Evolutionary conservation across 2,888 invertebrate genomes (phyloP), one percentile per base, ranked within the genome.

Genomic region (Prenolepis imparis): DNA sequence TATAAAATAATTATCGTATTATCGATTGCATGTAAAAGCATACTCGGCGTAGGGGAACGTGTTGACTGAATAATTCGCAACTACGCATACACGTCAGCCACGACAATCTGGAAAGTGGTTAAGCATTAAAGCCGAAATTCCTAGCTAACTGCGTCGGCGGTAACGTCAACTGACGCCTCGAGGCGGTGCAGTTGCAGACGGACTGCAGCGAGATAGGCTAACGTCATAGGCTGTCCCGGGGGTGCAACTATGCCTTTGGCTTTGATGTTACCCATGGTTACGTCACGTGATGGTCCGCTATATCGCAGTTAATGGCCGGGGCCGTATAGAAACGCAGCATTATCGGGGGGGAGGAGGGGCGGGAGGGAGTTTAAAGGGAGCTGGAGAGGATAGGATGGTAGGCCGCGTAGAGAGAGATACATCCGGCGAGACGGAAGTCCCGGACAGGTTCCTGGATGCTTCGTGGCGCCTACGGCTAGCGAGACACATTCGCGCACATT

Each of bases 201-300:
- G 48, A 44, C 36, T 77, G 44, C 89, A 83, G 57, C 74, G 73
- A 82, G 81, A 63, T 84, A 67, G 84, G 80, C 59, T 82, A 86
- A 88, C 92, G 92, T 90, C 90, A 91, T 88, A 91, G 91, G 85
- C 88, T 84, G 89, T 93, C 94, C 93, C 94, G 84, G 83, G 94
- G 92, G 93, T 91, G 87, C 92, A 93, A 92, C 93, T 93, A 94
- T 94, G 94, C 94, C 94, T 94, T 94, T 94, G 94, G 93, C 94
- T 94, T 94, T 94, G 94, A 94, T 94, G 94, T 94, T 86, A 84
- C 82, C 83, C 85, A 84, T 66, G 87, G 74, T 85, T 88, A 90
- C 92, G 91, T 92, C 91, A 92, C 90, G 88, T 90, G 93, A 93
- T 92, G 85, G 81, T 84, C 74, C 72, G 87, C 89, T 91, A 88